These are phyloP conservation scores for Epizoanthus stellaris DNA, from an alignment of 92 coral and sea anemone species.

Conservation along the genomic window DNA sequence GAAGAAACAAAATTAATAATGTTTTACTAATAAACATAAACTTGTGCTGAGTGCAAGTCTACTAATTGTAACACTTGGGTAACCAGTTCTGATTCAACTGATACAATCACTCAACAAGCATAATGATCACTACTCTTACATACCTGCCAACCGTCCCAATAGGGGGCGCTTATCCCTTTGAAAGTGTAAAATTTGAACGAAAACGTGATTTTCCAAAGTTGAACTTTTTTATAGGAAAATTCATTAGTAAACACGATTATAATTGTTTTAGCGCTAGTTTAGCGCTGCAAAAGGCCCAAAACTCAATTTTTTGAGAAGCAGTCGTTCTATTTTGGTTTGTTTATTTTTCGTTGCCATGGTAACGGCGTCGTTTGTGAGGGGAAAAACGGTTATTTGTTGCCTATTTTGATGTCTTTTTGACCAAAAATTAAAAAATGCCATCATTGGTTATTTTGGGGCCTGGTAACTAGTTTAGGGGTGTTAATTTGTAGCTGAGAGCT, in stretches of 20 bases:
- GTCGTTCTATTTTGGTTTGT: too few relatives aligned
- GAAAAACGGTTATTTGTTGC: neutral
- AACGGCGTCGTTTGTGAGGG: neutral
- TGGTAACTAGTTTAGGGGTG: conserved; percentile 9
- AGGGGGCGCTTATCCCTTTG: conserved; percentile 9
- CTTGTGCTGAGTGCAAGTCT: too few relatives aligned
- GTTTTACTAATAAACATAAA: too few relatives aligned
- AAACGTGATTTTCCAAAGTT: neutral
- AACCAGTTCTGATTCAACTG: too few relatives aligned
- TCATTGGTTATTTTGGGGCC: conserved; percentile 3
- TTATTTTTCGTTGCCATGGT: neutral
- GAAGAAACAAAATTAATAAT: too few relatives aligned
- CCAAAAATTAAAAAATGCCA: neutral
- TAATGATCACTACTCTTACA: too few relatives aligned
- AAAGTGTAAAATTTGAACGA: neutral
- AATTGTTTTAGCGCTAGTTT: neutral
- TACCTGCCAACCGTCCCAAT: too few relatives aligned
- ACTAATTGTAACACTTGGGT: too few relatives aligned
- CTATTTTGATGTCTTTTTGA: neutral
- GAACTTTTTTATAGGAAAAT: neutral
- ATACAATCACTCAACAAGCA: too few relatives aligned
- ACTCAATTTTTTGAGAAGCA: too few relatives aligned
- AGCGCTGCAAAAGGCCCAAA: neutral
- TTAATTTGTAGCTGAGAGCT: neutral
- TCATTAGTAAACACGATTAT: conserved; percentile 1